Evolutionary conservation across 2,113 vertebrate species (phyloP), one percentile per base, ranked within the genome.

Genomic region (Castor canadensis): DNA sequence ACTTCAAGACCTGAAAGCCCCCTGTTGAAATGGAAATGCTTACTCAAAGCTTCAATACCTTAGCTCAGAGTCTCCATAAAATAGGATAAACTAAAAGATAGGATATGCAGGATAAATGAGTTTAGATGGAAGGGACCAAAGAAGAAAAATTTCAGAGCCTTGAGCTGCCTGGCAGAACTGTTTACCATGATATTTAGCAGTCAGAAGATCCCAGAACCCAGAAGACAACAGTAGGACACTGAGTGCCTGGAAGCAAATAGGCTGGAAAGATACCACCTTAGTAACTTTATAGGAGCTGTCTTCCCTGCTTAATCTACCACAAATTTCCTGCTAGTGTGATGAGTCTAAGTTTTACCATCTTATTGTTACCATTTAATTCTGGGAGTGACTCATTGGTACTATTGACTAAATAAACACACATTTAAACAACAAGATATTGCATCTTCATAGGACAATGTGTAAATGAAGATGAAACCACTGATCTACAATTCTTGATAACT

Each of bases 351-450:
- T 96, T 9, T 91, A 81, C 7, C 22, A 89, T 1, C 13, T 95
- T 60, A 77, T 17, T 64, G 4, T n/a, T 80, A 30, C 40, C 71
- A 71, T 87, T 93, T 95, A 89, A 89, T 94, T 82, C 47, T 56
- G 75, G n/a, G 45, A 88, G 62, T 76, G 58, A 84, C n/a, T 87
- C 20, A 83, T 38, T 93, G 52, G 26, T 91, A 11, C 43, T 96
- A 3, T 80, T 94, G 47, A 84, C 87, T 84, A 81, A 62, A 79
- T 40, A 95, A 56, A 80, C 7, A 73, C 30, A 82, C 12, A 82
- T 91, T 93, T 95, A 62, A 91, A 82, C 24, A 92, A 12, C 2
- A 86, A 88, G 47, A 87, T 82, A 75, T n/a, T 95, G 43, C 47
- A 91, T 85, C 93, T 95, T 95, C 49, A 75, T 72, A 73, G 22